Conservation (phyloP, 2,797 vertebrate genomes). For the Myioborus melanocephalus region DNA sequence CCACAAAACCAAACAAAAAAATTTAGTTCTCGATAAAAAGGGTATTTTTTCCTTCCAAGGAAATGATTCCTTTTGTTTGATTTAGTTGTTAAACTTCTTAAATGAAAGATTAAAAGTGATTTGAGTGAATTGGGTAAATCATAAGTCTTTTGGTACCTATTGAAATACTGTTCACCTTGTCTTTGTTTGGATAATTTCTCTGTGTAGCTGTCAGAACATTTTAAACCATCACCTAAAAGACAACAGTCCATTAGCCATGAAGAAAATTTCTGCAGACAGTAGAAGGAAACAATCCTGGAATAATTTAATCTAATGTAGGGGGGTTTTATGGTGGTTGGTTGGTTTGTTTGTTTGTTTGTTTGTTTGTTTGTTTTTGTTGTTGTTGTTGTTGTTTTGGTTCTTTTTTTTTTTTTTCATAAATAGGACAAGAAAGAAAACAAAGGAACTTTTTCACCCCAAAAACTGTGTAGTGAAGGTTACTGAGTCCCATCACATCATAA, state of each 20-base stretch:
- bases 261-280: neutral
- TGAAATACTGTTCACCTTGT: neutral
- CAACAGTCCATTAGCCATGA: neutral
- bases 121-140: neutral
- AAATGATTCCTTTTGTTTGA: neutral
- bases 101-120: neutral
- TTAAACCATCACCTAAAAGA: neutral
- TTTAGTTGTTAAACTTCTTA: neutral
- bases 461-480: neutral
- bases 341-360: neutral
- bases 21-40: accelerated
- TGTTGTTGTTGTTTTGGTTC: neutral
- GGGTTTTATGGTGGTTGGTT: neutral
- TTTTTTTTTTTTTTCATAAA: neutral
- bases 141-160: neutral
- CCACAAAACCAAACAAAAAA: neutral
- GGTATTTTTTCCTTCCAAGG: neutral
- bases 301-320: accelerated
- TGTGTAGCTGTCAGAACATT: neutral
- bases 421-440: neutral
- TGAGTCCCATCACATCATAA: neutral
- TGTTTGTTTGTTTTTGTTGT: neutral
- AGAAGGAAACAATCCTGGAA: neutral
- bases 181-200: neutral
- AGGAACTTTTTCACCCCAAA: neutral